Conservation (phyloP, 2,888 invertebrate genomes). For the Heteromurus nitidus region DNA sequence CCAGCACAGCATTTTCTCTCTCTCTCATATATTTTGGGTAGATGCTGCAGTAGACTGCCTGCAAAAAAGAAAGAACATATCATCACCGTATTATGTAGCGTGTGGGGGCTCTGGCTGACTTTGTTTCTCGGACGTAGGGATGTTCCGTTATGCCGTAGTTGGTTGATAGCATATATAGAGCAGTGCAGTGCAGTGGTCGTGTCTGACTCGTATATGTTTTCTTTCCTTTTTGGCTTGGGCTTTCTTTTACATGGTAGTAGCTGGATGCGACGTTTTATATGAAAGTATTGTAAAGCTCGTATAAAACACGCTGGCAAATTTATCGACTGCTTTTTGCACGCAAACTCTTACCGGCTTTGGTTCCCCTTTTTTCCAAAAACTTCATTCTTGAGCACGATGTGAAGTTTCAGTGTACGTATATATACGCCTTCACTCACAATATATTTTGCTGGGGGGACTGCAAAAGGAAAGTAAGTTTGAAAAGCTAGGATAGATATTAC, state of each 20-base stretch:
- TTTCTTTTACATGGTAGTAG: not conserved
- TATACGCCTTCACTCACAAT: not conserved
- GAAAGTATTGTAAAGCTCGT: not conserved
- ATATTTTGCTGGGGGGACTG: slow-evolving; percentile 16
- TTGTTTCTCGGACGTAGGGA: not conserved
- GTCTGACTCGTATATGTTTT: no score
- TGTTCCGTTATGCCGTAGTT: not conserved
- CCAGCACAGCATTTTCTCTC: not conserved
- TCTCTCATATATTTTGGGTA: not conserved
- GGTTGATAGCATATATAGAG: not conserved
- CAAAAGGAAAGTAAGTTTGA: not conserved
- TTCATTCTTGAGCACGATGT: slow-evolving; percentile 29
- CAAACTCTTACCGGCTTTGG: slow-evolving; percentile 66
- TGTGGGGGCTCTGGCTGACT: not conserved
- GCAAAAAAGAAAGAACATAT: slow-evolving; percentile 4
- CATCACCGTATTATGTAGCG: not conserved
- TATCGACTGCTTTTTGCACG: slow-evolving; percentile 70
- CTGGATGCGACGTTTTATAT: not conserved
- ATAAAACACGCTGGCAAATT: slow-evolving; percentile 69
- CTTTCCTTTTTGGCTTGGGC: not conserved
- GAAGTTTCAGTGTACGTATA: not conserved
- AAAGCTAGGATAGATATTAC: slow-evolving; percentile 1
- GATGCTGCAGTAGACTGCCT: slow-evolving; percentile 13
- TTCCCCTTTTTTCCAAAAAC: slow-evolving; percentile 11
- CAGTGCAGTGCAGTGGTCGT: no score